Percentiles rank a stretch among this genome's conserved stretches.
Evolutionary conservation across 1,140 invertebrate genomes (phyloP).

Genomic region (Nebria ingens): DNA sequence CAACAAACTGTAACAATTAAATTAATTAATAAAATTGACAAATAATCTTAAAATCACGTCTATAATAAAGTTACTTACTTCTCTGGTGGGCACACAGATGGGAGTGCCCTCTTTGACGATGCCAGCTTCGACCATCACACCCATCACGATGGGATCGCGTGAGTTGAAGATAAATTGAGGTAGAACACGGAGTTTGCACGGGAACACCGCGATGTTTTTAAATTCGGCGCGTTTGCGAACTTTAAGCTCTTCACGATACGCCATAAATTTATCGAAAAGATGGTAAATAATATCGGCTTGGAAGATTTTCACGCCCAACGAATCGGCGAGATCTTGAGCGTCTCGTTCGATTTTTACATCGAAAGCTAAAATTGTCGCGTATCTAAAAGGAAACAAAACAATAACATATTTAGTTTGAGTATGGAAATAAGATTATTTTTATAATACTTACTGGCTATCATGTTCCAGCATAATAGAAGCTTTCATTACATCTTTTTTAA

Average conservation of each 20-base stretch:
- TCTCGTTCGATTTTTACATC: constrained; percentile 98
- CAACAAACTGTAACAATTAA: constrained; percentile 70
- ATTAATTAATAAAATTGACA: no score
- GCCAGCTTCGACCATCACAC: constrained; percentile 92
- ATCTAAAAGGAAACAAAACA: constrained; percentile 44
- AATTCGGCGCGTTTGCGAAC: constrained; percentile 88
- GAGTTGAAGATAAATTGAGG: constrained; percentile 94
- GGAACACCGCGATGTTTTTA: constrained; percentile 95
- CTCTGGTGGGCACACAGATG: constrained; percentile 91
- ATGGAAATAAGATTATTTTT: no score
- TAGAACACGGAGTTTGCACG: constrained; percentile 77
- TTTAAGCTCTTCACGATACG: constrained; percentile 89
- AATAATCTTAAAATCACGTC: no score
- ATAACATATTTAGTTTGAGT: background rate
- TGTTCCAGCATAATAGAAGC: constrained; percentile 99
- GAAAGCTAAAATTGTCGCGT: constrained; percentile 96
- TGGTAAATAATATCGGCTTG: constrained; percentile 99
- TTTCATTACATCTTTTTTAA: constrained; percentile 99
- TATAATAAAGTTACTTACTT: constrained; percentile 52
- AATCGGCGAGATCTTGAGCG: constrained; percentile 94
- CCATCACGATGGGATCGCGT: constrained; percentile 93
- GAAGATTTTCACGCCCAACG: constrained; percentile 91
- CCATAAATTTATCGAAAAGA: constrained; percentile 95
- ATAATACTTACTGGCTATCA: constrained; percentile 85
- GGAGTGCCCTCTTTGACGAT: constrained; percentile 94